Evolutionary conservation across 2,888 invertebrate genomes (phyloP).

Genomic region (Leptopterna dolabrata): DNA sequence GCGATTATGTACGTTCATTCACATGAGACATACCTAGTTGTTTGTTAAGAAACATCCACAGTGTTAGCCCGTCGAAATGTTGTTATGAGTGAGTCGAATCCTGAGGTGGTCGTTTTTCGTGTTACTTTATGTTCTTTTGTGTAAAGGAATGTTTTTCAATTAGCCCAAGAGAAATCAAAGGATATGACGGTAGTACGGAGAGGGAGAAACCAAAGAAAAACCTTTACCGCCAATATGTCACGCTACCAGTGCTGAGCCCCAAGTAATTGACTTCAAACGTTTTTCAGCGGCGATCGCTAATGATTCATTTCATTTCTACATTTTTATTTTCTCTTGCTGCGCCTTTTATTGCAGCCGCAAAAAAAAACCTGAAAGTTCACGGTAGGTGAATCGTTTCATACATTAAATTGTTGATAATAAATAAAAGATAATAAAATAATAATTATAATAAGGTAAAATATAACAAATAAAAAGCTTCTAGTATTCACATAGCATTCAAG

Average conservation of each 20-base stretch:
- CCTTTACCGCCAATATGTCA: background rate
- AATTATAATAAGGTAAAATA: too few species aligned
- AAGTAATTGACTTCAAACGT: constrained; percentile 4
- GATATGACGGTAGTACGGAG: background rate
- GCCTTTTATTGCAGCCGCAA: background rate
- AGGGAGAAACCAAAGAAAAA: background rate
- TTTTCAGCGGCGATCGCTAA: background rate
- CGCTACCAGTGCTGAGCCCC: background rate
- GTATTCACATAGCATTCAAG: too few species aligned
- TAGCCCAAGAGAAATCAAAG: background rate
- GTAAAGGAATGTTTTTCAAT: background rate
- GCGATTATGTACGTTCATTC: too few species aligned
- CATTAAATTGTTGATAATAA: too few species aligned
- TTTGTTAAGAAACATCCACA: too few species aligned
- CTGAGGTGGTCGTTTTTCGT: too few species aligned
- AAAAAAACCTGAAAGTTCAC: background rate
- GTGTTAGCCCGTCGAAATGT: too few species aligned
- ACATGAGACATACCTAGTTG: too few species aligned
- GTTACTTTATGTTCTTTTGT: background rate
- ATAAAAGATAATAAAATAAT: too few species aligned
- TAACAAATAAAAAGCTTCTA: too few species aligned
- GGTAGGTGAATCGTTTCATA: too few species aligned
- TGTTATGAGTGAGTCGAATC: too few species aligned
- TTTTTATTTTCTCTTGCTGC: background rate
- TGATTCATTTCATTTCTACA: background rate